Evolutionary conservation across 2,113 vertebrate genomes (phyloP).

Genomic region (Ovis canadensis): DNA sequence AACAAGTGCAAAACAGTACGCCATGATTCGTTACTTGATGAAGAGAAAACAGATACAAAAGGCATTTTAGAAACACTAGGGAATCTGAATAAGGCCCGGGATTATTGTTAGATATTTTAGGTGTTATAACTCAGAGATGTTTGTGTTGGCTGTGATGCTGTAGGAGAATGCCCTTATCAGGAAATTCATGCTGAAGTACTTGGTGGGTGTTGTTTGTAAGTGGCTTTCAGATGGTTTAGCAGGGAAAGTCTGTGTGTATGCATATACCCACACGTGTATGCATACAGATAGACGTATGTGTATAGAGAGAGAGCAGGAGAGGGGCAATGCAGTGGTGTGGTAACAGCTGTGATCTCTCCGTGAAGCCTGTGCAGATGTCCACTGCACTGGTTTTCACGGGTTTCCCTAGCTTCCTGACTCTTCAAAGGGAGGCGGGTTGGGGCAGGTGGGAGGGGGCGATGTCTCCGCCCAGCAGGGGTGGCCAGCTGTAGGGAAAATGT

Average conservation of each 20-base stretch:
- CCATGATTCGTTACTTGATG: not conserved
- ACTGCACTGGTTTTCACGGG: fast-evolving
- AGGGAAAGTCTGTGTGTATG: not conserved
- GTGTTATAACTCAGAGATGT: fast-evolving
- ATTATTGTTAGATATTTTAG: fast-evolving
- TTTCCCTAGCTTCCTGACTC: not conserved
- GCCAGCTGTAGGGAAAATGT: fast-evolving
- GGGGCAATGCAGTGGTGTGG: fast-evolving
- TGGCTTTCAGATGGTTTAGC: not conserved
- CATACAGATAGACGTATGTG: fast-evolving
- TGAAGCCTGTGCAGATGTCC: fast-evolving
- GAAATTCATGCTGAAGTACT: not conserved
- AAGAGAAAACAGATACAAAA: not conserved
- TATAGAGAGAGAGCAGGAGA: fast-evolving
- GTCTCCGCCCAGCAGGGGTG: not conserved
- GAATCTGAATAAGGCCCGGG: not conserved
- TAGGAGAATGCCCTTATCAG: not conserved
- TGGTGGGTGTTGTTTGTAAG: not conserved
- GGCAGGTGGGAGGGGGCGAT: not conserved
- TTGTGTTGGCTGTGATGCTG: fast-evolving
- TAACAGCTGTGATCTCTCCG: fast-evolving
- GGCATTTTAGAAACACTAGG: not conserved
- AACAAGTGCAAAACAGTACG: not conserved
- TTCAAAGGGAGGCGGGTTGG: not conserved
- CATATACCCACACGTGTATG: fast-evolving